These are phyloP conservation scores for Remorina albescens DNA, from an alignment of 2,797 vertebrate genomes.

Conservation along the genomic window DNA sequence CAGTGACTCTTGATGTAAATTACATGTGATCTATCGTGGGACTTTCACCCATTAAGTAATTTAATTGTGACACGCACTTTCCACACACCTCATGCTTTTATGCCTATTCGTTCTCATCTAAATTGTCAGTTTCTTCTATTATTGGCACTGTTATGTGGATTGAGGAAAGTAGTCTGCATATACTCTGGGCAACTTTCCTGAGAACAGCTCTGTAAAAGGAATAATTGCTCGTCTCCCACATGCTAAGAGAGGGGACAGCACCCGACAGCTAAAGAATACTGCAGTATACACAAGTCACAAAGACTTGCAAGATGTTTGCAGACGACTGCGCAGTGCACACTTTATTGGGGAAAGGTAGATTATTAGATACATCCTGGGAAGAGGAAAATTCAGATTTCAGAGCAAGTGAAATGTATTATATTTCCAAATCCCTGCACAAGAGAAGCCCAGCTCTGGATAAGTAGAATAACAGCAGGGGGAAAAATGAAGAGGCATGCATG, in stretches of 20 bases:
- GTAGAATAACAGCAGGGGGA: background rate
- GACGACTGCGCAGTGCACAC: conserved; percentile 65
- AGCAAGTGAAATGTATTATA: conserved; percentile 25
- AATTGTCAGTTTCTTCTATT: conserved; percentile 78
- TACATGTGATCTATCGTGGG: conserved; percentile 85
- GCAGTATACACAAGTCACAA: conserved; percentile 67
- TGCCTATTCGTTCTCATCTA: conserved; percentile 77
- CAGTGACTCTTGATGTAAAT: conserved; percentile 87
- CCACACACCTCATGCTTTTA: conserved; percentile 80
- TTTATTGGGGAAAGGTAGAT: conserved; percentile 65
- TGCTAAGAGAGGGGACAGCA: conserved; percentile 62
- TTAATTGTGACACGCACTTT: conserved; percentile 86
- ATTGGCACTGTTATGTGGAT: conserved; percentile 67
- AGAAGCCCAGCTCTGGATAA: background rate
- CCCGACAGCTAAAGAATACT: conserved; percentile 66
- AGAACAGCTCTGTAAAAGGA: conserved; percentile 76
- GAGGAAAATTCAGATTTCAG: conserved; percentile 32
- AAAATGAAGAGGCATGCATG: background rate
- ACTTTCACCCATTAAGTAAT: conserved; percentile 85
- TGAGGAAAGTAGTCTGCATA: conserved; percentile 59
- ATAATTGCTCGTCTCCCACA: conserved; percentile 65
- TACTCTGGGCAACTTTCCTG: conserved; percentile 64
- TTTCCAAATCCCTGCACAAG: conserved; percentile 32
- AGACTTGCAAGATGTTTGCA: conserved; percentile 64
- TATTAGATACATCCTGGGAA: conserved; percentile 62